These are phyloP conservation scores for Dendrolimus kikuchii DNA, from an alignment of 1,140 invertebrate species.

Conservation along the genomic window DNA sequence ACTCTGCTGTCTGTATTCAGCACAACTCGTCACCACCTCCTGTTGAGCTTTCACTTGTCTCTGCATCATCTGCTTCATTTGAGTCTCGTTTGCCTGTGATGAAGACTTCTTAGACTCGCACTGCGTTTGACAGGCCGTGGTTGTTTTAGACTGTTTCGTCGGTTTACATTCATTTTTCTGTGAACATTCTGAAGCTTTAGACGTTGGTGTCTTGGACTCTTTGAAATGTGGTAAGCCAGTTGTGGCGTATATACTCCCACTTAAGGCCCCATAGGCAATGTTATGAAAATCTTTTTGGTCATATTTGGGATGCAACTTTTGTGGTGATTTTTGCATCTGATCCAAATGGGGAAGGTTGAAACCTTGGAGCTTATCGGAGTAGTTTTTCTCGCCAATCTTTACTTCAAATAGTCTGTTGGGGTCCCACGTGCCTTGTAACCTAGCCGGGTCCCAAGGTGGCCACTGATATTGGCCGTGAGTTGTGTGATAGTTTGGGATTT, in stretches of 20 bases:
- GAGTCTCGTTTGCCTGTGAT: constrained; percentile 41
- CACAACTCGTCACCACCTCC: constrained; percentile 46
- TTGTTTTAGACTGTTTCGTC: constrained; percentile 63
- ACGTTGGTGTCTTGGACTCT: constrained; percentile 51
- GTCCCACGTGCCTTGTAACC: constrained; percentile 64
- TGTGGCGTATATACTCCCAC: constrained; percentile 52
- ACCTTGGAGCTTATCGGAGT: constrained; percentile 67
- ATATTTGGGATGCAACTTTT: constrained; percentile 62
- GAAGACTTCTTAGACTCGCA: constrained; percentile 59
- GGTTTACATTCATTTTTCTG: constrained; percentile 66
- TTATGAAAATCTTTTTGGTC: constrained; percentile 70
- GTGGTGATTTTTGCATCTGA: constrained; percentile 68
- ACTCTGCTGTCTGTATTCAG: constrained; percentile 53
- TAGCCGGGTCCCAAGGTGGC: constrained; percentile 74
- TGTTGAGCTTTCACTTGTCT: constrained; percentile 51
- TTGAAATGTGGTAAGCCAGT: constrained; percentile 62
- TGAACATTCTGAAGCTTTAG: constrained; percentile 52
- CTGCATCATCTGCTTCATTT: constrained; percentile 67
- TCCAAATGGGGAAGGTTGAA: constrained; percentile 74
- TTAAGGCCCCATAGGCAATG: constrained; percentile 62
- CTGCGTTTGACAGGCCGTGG: constrained; percentile 64
- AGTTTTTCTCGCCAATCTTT: constrained; percentile 62
- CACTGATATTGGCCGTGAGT: constrained; percentile 75
- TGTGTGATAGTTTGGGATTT: constrained; percentile 75
- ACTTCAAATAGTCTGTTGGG: constrained; percentile 64